Conservation (phyloP, 2,113 vertebrate species). For the Genyomyrus donnyi region DNA sequence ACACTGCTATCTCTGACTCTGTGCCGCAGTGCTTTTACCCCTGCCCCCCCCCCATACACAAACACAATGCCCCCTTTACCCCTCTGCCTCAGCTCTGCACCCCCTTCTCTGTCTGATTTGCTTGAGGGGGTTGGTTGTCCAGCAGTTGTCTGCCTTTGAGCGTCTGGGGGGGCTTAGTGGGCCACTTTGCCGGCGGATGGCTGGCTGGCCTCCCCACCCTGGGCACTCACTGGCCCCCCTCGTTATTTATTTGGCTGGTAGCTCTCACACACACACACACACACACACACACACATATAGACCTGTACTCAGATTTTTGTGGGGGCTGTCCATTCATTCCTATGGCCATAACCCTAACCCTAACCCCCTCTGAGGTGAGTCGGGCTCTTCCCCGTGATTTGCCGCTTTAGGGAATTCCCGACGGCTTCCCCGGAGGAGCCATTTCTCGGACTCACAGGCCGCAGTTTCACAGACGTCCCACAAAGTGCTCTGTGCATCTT, state of each 20-base stretch:
- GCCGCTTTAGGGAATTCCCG: neutral
- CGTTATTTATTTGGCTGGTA: slow-evolving; percentile 34
- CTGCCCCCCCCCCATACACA: slow-evolving; percentile 25
- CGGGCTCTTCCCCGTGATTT: neutral
- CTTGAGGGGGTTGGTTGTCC: neutral
- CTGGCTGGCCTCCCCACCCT: slow-evolving; percentile 8
- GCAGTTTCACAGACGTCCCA: neutral
- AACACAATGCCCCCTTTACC: slow-evolving; percentile 23
- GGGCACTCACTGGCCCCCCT: slow-evolving; percentile 22
- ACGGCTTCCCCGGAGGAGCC: neutral
- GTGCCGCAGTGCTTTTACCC: slow-evolving; percentile 40
- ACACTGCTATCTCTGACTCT: slow-evolving; percentile 47
- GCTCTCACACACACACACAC: neutral
- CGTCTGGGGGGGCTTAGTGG: neutral
- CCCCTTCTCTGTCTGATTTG: neutral
- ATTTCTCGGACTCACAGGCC: neutral
- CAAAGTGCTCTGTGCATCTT: neutral
- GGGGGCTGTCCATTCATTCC: too few species aligned
- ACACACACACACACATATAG: too few species aligned
- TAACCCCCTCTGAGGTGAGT: neutral
- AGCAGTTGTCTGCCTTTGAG: neutral
- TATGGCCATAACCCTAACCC: neutral
- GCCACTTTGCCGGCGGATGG: neutral
- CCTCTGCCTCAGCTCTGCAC: slow-evolving; percentile 15
- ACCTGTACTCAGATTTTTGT: too few species aligned